These are phyloP conservation scores for Peucedramus taeniatus DNA, from an alignment of 2,113 vertebrate species.

Conservation along the genomic window DNA sequence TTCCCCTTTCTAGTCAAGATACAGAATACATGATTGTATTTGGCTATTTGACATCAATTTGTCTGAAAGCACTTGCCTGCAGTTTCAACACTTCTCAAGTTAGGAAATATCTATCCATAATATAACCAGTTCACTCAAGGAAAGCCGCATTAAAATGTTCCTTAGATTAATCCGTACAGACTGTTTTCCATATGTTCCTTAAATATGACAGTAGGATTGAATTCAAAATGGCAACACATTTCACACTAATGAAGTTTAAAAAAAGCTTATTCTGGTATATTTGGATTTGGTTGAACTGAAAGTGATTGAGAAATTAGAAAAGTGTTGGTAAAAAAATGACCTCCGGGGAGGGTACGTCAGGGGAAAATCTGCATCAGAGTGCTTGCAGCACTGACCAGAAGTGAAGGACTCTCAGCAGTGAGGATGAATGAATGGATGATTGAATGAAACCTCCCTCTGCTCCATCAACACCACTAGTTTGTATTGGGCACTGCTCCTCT, in stretches of 20 bases:
- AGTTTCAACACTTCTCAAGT: not conserved
- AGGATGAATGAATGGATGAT: not conserved
- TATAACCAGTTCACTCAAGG: conserved; percentile 1
- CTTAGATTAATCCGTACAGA: conserved; percentile 34
- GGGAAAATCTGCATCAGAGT: not conserved
- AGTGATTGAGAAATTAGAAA: conserved; percentile 8
- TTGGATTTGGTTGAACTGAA: conserved; percentile 16
- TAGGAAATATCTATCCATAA: not conserved
- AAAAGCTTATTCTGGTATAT: conserved; percentile 1
- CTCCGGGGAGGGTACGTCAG: not conserved
- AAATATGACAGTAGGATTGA: conserved; percentile 34
- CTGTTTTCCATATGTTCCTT: conserved; percentile 42
- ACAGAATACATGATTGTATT: not conserved
- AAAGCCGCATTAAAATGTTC: conserved; percentile 5
- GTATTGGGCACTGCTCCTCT: not conserved
- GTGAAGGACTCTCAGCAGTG: not conserved
- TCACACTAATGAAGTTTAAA: conserved; percentile 29
- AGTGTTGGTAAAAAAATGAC: not conserved
- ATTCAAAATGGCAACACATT: conserved; percentile 46
- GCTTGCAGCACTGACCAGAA: not conserved
- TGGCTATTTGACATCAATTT: conserved; percentile 7
- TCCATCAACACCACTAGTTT: not conserved
- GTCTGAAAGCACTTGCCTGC: not conserved
- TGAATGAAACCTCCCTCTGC: not conserved
- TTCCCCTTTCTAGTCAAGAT: not conserved